Conservation (phyloP, 1,140 invertebrate genomes). For the Aplysia californica region DNA sequence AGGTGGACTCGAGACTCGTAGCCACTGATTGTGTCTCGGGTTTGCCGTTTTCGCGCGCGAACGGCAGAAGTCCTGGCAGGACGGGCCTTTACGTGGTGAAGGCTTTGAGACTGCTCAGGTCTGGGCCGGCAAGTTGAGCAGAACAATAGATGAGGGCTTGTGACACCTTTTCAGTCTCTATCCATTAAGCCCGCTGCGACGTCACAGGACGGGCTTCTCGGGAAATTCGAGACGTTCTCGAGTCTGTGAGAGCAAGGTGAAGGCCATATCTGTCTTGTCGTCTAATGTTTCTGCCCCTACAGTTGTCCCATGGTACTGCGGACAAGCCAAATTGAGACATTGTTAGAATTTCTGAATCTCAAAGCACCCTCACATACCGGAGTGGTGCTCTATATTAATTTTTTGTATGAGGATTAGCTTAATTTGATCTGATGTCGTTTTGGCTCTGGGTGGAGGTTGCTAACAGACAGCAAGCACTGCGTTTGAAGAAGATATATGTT, state of each 20-base stretch:
- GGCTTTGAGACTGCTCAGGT: not conserved
- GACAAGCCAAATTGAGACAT: too few relatives aligned
- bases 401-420: too few relatives aligned
- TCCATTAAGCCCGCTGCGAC: not conserved
- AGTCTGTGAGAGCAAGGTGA: not conserved
- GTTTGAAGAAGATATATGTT: too few relatives aligned
- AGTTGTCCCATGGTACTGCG: not conserved
- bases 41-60: slow-evolving; percentile 4
- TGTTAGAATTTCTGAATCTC: too few relatives aligned
- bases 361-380: too few relatives aligned
- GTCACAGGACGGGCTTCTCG: not conserved
- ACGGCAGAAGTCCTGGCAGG: too few relatives aligned
- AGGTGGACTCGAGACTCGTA: not conserved
- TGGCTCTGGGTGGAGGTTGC: too few relatives aligned
- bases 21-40: not conserved
- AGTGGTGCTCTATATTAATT: too few relatives aligned
- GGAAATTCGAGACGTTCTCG: not conserved
- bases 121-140: not conserved
- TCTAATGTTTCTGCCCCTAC: not conserved
- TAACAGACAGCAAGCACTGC: too few relatives aligned
- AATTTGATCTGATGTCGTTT: too few relatives aligned
- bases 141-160: not conserved
- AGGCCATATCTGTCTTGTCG: not conserved
- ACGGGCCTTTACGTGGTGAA: too few relatives aligned
- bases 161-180: slow-evolving; percentile 18